These are phyloP conservation scores for Sarcophaga rosellei DNA, from an alignment of 2,888 invertebrate species.

Conservation along the genomic window DNA sequence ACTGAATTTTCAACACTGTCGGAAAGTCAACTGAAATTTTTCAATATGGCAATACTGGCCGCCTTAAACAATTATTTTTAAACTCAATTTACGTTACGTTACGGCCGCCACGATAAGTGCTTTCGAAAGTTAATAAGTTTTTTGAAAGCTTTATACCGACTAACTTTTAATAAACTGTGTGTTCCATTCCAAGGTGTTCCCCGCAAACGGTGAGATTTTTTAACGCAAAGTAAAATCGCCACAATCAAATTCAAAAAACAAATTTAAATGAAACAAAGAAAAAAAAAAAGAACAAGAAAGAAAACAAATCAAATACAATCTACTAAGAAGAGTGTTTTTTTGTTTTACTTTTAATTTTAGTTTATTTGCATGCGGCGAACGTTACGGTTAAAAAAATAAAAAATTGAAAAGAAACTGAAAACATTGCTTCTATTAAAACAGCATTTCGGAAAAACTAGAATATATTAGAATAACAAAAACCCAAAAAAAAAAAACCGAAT, in stretches of 20 bases:
- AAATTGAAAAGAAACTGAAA: slow-evolving; percentile 69
- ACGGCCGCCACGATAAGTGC: neutral
- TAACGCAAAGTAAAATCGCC: slow-evolving; percentile 49
- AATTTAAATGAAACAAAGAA: neutral
- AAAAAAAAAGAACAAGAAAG: neutral
- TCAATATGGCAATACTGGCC: neutral
- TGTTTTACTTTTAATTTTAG: slow-evolving; percentile 68
- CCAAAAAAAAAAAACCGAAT: slow-evolving; percentile 19
- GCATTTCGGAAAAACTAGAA: slow-evolving; percentile 15
- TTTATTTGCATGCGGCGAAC: slow-evolving; percentile 75
- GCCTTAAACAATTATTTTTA: neutral
- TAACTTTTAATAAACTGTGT: slow-evolving; percentile 8
- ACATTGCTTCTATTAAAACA: slow-evolving; percentile 61
- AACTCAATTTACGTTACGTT: neutral
- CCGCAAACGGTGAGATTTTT: slow-evolving; percentile 20
- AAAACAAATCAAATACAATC: slow-evolving; percentile 40
- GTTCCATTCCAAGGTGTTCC: slow-evolving; percentile 52
- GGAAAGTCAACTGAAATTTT: neutral
- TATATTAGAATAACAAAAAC: neutral
- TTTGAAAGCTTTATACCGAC: slow-evolving; percentile 21
- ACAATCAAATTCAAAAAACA: slow-evolving; percentile 23
- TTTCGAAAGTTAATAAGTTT: neutral
- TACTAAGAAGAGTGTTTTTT: slow-evolving; percentile 13
- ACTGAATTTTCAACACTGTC: too few species aligned
- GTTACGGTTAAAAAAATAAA: slow-evolving; percentile 72